A percentile compares a stretch with the other conserved stretches of the same genome.
phyloP scores from a whole-genome alignment of 2,113 vertebrate species.

The Cercocebus atys region DNA sequence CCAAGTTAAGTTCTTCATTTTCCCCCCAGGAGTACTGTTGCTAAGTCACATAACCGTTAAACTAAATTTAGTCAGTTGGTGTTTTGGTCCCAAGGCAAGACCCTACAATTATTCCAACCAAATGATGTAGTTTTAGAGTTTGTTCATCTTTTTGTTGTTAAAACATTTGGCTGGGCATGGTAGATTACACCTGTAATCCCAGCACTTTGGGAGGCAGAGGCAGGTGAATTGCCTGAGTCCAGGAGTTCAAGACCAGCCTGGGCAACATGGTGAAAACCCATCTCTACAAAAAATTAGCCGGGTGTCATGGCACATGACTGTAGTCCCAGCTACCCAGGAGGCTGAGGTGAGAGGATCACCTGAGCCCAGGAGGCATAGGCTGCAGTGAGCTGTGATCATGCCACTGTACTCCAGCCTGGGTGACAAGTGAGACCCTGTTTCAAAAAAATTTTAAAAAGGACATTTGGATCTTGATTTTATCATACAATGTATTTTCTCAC shows the following conservation, averaged over 20 bases:
- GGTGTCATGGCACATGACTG: not conserved
- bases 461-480: not conserved
- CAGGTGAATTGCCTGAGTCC: not conserved
- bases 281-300: not conserved
- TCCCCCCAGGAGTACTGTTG: not conserved
- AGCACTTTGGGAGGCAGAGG: not conserved
- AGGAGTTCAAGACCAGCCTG: not conserved
- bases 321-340: not conserved
- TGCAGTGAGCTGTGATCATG: not conserved
- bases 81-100: slow-evolving; percentile 1
- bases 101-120: not conserved
- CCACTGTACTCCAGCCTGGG: not conserved
- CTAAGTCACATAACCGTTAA: slow-evolving; percentile 11
- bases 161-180: not conserved
- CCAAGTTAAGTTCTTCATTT: not conserved
- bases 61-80: slow-evolving; percentile 16
- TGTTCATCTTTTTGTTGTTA: slow-evolving; percentile 16
- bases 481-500: not conserved
- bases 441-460: not conserved
- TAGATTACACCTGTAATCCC: not conserved
- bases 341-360: not conserved
- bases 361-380: not conserved
- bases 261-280: not conserved
- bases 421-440: not conserved
- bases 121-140: slow-evolving; percentile 22